phyloP scores from a whole-genome alignment of 2,113 vertebrate genomes.

The Setophaga coronata region DNA sequence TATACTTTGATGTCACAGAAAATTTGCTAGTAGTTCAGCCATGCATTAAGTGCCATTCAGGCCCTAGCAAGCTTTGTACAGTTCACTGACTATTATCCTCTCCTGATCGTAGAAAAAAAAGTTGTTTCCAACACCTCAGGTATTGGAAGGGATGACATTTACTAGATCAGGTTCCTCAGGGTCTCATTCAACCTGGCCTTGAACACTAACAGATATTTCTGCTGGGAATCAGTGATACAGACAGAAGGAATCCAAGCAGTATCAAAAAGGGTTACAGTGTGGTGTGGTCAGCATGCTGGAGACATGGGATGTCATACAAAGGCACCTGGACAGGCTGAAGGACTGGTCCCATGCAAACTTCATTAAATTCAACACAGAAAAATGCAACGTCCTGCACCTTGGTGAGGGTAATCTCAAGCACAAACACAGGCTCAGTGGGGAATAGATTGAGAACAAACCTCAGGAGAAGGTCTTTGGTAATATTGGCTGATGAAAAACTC shows the following conservation, averaged over 20 bases:
- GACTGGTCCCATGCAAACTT: neutral
- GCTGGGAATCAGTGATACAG: neutral
- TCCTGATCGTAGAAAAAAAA: neutral
- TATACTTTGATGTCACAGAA: neutral
- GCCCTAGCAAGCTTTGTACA: neutral
- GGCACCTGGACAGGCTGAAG: neutral
- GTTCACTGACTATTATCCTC: neutral
- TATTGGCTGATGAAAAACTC: neutral
- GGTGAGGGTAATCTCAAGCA: neutral
- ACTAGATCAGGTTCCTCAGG: neutral
- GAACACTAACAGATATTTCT: neutral
- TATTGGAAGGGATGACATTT: neutral
- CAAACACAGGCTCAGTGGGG: neutral
- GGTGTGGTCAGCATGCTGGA: fast-evolving
- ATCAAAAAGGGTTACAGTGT: neutral
- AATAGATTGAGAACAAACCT: neutral
- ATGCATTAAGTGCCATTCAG: neutral
- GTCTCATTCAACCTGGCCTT: neutral
- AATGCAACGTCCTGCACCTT: neutral
- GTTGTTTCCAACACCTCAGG: neutral
- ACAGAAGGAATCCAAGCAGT: neutral
- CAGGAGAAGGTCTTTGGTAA: neutral
- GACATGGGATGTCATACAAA: neutral
- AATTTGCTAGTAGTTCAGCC: neutral
- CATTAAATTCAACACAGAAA: neutral